Evolutionary conservation across 1,140 invertebrate genomes (phyloP).

Genomic region (Drosophila orena): DNA sequence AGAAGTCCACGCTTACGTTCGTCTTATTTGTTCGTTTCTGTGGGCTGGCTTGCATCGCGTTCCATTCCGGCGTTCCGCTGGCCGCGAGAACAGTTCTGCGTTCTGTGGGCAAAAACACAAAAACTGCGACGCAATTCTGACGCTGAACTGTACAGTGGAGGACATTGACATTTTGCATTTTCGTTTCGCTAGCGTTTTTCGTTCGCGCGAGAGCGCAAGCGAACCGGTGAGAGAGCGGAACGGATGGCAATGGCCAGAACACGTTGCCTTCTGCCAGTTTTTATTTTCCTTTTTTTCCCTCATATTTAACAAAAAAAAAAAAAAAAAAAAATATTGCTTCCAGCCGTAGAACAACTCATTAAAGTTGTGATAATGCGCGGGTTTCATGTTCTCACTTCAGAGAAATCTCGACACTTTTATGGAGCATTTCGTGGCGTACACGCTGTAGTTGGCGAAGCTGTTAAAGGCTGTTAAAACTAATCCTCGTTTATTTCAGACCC

Average conservation of each 20-base stretch:
- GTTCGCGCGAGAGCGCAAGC: conserved; percentile 32
- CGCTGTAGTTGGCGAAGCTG: not conserved
- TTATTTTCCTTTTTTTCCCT: conserved; percentile 16
- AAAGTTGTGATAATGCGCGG: conserved; percentile 74
- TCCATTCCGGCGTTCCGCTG: conserved; percentile 56
- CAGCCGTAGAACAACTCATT: conserved; percentile 62
- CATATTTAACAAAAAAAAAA: not conserved
- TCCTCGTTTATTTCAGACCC: not conserved
- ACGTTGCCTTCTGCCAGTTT: conserved; percentile 33
- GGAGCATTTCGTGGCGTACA: conserved; percentile 19
- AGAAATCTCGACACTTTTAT: conserved; percentile 60
- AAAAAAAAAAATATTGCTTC: conserved; percentile 12
- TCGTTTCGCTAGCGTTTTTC: conserved; percentile 84
- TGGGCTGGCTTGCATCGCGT: conserved; percentile 42
- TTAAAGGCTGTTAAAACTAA: conserved; percentile 1
- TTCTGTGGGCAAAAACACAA: conserved; percentile 71
- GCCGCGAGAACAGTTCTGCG: conserved; percentile 56
- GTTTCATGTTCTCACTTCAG: conserved; percentile 56
- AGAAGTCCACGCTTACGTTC: conserved; percentile 54
- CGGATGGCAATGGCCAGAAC: conserved; percentile 38
- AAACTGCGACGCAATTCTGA: conserved; percentile 81
- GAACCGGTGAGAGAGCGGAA: conserved; percentile 23
- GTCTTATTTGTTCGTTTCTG: conserved; percentile 5
- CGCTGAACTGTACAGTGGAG: conserved; percentile 82
- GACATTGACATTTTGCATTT: conserved; percentile 85